Percentiles rank a stretch among this genome's conserved stretches.
Conservation (phyloP, 2,888 invertebrate species). For the Chymomyza fuscimana region DNA sequence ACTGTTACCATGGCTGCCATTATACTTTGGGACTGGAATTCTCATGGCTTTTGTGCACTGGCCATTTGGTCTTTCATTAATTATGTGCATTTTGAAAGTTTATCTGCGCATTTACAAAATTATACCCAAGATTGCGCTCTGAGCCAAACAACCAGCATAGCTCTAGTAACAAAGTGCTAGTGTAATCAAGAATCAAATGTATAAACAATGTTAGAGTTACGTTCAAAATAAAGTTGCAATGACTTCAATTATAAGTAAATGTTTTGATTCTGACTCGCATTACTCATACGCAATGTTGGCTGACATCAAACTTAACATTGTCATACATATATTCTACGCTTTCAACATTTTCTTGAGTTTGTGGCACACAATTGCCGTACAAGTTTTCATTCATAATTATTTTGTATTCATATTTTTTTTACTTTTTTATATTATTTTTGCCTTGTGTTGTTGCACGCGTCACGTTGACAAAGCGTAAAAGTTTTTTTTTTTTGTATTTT, state of each 20-base stretch:
- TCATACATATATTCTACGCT: not conserved
- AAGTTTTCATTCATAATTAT: not conserved
- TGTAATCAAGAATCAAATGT: slow-evolving; percentile 50
- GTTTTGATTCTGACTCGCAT: slow-evolving; percentile 54
- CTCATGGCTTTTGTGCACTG: too few species aligned
- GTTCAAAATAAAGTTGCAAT: slow-evolving; percentile 26
- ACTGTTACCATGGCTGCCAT: too few species aligned
- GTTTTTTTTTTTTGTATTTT: not conserved
- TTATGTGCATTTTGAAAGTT: slow-evolving; percentile 75
- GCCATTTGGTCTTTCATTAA: too few species aligned
- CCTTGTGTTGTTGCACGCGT: slow-evolving; percentile 16
- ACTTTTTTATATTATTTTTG: slow-evolving; percentile 30
- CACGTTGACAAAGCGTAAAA: slow-evolving; percentile 22
- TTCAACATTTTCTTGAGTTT: not conserved
- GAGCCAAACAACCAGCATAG: slow-evolving; percentile 14
- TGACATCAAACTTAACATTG: slow-evolving; percentile 22
- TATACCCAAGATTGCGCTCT: slow-evolving; percentile 68
- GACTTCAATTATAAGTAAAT: slow-evolving; percentile 36
- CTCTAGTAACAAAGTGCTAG: slow-evolving; percentile 30
- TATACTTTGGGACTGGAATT: too few species aligned
- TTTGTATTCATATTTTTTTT: slow-evolving; percentile 13
- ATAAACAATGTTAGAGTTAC: slow-evolving; percentile 51
- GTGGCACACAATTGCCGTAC: not conserved
- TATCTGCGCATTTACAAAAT: slow-evolving; percentile 74
- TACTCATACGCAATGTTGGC: slow-evolving; percentile 65